Evolutionary conservation across 2,113 vertebrate species (phyloP).

Genomic region (human): DNA sequence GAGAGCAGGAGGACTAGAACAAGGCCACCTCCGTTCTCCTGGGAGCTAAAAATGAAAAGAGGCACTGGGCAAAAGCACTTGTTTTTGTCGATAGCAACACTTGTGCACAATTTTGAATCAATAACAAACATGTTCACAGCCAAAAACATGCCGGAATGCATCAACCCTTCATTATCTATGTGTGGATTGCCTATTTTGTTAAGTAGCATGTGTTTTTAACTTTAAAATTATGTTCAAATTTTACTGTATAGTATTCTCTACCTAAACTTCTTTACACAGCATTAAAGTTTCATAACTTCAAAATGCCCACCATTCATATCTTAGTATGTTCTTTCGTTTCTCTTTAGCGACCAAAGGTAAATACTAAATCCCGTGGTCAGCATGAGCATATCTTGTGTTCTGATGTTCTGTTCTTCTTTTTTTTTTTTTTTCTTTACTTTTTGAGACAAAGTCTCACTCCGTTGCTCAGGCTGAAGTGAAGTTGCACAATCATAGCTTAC

Average conservation of each 20-base stretch:
- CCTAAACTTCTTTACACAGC: background rate
- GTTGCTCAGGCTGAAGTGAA: too few relatives aligned
- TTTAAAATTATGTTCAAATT: background rate
- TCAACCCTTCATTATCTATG: background rate
- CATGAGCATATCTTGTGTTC: background rate
- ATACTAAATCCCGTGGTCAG: background rate
- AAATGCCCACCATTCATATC: background rate
- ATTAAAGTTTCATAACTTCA: background rate
- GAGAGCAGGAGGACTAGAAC: background rate
- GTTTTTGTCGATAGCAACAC: background rate
- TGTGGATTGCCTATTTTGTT: background rate
- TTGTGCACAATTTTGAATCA: background rate
- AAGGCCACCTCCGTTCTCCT: background rate
- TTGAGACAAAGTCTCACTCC: too few relatives aligned
- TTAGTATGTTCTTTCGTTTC: background rate
- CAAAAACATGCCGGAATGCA: background rate
- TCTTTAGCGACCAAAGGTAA: background rate
- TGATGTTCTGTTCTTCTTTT: background rate
- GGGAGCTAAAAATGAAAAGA: background rate
- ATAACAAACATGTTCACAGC: background rate
- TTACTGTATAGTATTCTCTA: too few relatives aligned
- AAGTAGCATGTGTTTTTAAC: background rate
- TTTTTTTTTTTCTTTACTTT: too few relatives aligned
- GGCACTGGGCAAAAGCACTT: background rate
- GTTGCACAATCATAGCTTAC: too few relatives aligned